Conservation (phyloP, 2,113 vertebrate genomes). For the Poeciliopsis turrubarensis region DNA sequence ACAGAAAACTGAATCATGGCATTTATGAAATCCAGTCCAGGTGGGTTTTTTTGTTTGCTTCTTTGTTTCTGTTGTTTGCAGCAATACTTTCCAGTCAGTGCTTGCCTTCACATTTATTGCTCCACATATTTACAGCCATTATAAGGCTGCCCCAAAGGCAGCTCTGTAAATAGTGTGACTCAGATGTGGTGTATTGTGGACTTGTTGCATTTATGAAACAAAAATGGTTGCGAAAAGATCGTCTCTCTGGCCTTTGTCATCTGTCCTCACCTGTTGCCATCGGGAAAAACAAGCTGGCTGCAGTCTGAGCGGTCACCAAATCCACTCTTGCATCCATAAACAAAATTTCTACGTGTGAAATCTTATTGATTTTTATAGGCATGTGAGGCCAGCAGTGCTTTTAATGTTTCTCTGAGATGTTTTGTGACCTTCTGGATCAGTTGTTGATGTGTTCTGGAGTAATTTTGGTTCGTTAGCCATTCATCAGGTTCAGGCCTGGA, state of each 20-base stretch:
- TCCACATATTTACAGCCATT: slow-evolving; percentile 7
- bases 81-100: slow-evolving; percentile 3
- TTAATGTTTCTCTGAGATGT: too few species aligned
- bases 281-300: slow-evolving; percentile 27
- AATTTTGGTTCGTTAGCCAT: too few species aligned
- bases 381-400: too few species aligned
- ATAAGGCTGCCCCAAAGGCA: slow-evolving; percentile 15
- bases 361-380: too few species aligned
- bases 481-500: too few species aligned
- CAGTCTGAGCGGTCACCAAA: slow-evolving; percentile 41
- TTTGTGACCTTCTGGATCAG: too few species aligned
- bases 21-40: neutral
- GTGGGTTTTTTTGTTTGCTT: neutral
- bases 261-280: slow-evolving; percentile 8
- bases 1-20: too few species aligned
- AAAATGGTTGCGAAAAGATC: slow-evolving; percentile 43
- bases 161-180: slow-evolving; percentile 29
- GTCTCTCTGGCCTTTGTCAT: slow-evolving; percentile 29
- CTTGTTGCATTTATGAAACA: slow-evolving; percentile 30
- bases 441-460: too few species aligned
- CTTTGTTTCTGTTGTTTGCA: neutral
- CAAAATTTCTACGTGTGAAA: too few species aligned
- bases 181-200: slow-evolving; percentile 23
- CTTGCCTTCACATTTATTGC: neutral
- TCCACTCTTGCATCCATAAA: slow-evolving; percentile 51